Conservation (phyloP, 2,888 invertebrate species). For the Oscheius sp. region DNA sequence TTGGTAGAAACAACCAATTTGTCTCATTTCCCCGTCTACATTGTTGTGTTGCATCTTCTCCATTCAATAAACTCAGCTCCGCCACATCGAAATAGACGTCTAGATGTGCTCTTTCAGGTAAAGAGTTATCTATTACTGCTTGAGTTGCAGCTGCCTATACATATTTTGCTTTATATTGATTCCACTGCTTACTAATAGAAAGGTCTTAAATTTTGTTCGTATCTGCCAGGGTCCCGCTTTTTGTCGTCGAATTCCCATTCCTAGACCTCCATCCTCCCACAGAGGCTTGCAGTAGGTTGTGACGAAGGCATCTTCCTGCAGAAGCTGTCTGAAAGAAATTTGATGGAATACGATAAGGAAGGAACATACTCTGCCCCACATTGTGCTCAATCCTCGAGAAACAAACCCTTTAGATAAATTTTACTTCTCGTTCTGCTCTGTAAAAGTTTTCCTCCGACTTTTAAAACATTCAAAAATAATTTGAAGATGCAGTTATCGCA, state of each 20-base stretch:
- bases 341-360: too few relatives aligned
- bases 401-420: too few relatives aligned
- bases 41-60: conserved; percentile 13
- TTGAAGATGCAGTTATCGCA: too few relatives aligned
- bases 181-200: conserved; percentile 3
- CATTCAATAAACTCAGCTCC: conserved; percentile 5
- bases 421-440: too few relatives aligned
- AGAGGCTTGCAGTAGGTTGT: conserved; percentile 63
- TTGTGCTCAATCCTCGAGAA: too few relatives aligned
- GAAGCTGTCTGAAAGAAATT: conserved; percentile 33
- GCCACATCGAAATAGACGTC: conserved; percentile 24
- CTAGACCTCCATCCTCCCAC: conserved; percentile 61
- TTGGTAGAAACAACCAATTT: conserved; percentile 8
- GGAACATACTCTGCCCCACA: too few relatives aligned
- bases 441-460: too few relatives aligned
- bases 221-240: conserved; percentile 64
- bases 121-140: conserved; percentile 16
- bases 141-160: conserved; percentile 29
- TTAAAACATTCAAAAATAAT: too few relatives aligned
- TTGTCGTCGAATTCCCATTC: conserved; percentile 47
- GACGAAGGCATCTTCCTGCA: conserved; percentile 27
- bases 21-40: conserved; percentile 26
- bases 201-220: conserved; percentile 29
- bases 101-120: conserved; percentile 12
- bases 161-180: neutral